These are phyloP conservation scores for Trisateles emortualis DNA, from an alignment of 2,888 invertebrate genomes.

Conservation along the genomic window DNA sequence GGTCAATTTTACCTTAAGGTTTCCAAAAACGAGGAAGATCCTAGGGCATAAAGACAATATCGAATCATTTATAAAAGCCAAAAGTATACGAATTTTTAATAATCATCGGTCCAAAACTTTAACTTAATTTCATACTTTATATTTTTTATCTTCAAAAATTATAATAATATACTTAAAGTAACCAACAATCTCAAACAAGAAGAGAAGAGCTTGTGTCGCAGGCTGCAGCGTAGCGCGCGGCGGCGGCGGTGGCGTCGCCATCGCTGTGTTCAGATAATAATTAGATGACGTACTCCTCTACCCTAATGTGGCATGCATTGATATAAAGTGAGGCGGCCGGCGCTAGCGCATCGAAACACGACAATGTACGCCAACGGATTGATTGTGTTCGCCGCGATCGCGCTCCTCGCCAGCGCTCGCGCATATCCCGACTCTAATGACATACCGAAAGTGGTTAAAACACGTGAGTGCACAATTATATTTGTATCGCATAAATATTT, in stretches of 20 bases:
- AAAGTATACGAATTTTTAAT: too few relatives aligned
- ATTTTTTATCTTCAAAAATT: too few relatives aligned
- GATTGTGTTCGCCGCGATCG: constrained; percentile 55
- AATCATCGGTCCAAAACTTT: too few relatives aligned
- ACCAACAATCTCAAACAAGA: too few relatives aligned
- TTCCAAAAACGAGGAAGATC: too few relatives aligned
- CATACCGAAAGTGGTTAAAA: constrained; percentile 36
- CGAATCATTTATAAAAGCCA: too few relatives aligned
- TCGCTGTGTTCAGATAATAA: constrained; percentile 1
- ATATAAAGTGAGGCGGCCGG: constrained; percentile 52
- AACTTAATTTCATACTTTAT: too few relatives aligned
- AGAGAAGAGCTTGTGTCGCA: too few relatives aligned
- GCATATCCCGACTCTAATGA: constrained; percentile 48
- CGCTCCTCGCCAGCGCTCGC: constrained; percentile 49
- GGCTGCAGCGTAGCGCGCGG: background rate
- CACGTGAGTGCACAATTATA: constrained; percentile 34
- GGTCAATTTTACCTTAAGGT: too few relatives aligned
- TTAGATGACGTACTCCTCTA: constrained; percentile 2
- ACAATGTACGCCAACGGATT: constrained; percentile 53
- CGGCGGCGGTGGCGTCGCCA: background rate
- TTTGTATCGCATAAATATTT: background rate
- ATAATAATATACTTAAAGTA: too few relatives aligned
- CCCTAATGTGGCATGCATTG: constrained; percentile 31
- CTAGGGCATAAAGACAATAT: too few relatives aligned
- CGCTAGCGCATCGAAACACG: constrained; percentile 36